Percentiles rank a stretch among this genome's conserved stretches.
Evolutionary conservation across 2,797 vertebrate genomes (phyloP).

Genomic region (Argya squamiceps): DNA sequence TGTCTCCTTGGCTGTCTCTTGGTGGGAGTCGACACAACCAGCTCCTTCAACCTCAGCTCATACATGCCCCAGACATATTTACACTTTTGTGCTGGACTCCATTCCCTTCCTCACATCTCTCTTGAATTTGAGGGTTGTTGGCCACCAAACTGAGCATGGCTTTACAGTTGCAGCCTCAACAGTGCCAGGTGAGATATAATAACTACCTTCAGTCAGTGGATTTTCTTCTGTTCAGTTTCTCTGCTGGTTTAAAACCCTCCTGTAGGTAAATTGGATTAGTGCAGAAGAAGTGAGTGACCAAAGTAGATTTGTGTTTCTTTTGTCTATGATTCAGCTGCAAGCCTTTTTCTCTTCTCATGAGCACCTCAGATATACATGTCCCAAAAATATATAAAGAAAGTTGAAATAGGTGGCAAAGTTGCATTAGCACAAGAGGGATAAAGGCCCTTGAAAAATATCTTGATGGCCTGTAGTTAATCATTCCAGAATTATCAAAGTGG

Average conservation of each 20-base stretch:
- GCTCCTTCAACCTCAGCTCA: background rate
- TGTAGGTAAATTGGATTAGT: background rate
- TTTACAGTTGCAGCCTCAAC: background rate
- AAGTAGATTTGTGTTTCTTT: background rate
- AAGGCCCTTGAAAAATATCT: background rate
- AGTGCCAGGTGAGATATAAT: background rate
- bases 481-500: background rate
- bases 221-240: background rate
- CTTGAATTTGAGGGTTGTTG: background rate
- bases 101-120: background rate
- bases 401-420: background rate
- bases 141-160: background rate
- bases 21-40: background rate
- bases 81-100: background rate
- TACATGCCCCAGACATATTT: accelerated
- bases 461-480: background rate
- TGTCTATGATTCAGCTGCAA: background rate
- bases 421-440: background rate
- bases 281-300: background rate
- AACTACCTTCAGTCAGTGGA: background rate
- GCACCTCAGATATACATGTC: background rate
- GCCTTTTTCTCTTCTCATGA: background rate
- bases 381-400: background rate
- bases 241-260: background rate
- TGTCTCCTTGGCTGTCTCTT: background rate